phyloP scores from a whole-genome alignment of 2,797 vertebrate species.

The Ataeniobius toweri region DNA sequence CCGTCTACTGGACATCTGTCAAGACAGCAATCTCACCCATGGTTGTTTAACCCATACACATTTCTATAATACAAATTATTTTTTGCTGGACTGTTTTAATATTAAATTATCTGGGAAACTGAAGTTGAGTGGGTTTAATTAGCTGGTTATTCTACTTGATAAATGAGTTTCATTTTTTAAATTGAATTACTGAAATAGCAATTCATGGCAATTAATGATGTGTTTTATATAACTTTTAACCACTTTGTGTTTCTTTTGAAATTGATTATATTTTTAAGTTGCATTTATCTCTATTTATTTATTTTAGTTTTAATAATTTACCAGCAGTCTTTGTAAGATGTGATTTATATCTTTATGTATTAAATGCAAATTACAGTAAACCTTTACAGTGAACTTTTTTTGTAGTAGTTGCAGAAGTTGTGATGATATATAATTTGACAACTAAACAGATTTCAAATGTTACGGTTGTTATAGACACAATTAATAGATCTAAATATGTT shows the following conservation, averaged over 20 bases:
- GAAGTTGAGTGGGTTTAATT: no score
- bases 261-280: neutral
- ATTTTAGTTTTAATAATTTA: neutral
- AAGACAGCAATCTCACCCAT: neutral
- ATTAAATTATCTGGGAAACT: neutral
- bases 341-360: neutral
- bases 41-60: neutral
- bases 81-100: neutral
- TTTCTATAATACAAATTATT: neutral
- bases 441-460: neutral
- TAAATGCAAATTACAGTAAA: neutral
- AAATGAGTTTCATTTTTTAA: no score
- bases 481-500: neutral
- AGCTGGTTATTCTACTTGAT: no score
- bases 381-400: neutral
- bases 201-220: neutral
- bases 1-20: neutral
- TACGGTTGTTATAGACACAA: neutral
- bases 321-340: neutral
- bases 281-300: neutral
- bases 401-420: no score
- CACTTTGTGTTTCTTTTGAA: neutral
- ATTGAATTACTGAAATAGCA: no score
- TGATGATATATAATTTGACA: neutral
- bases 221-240: neutral